A percentile compares a stretch with the other conserved stretches of the same genome.
These are phyloP conservation scores for Leptothorax acervorum DNA, from an alignment of 2,888 invertebrate species.

Conservation along the genomic window DNA sequence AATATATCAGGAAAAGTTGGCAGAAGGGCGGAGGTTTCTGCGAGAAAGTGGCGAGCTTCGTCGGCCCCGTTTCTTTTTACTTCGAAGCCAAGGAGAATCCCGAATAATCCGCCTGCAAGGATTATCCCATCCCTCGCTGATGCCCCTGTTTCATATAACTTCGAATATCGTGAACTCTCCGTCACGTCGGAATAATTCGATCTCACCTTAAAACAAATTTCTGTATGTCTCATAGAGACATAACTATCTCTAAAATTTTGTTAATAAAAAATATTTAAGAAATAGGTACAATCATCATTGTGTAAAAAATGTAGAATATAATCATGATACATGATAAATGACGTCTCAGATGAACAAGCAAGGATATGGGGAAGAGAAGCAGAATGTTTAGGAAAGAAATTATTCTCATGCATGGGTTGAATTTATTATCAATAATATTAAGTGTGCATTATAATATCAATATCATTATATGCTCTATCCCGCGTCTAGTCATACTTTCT, in stretches of 20 bases:
- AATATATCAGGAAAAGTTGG: slow-evolving; percentile 80
- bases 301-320: neutral
- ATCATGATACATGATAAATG: neutral
- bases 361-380: neutral
- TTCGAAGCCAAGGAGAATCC: slow-evolving; percentile 81
- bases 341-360: neutral
- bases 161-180: slow-evolving; percentile 73
- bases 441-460: neutral
- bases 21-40: slow-evolving; percentile 77
- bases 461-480: neutral
- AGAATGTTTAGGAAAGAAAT: neutral
- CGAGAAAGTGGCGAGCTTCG: slow-evolving; percentile 76
- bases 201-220: slow-evolving; percentile 53
- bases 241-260: neutral
- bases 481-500: neutral
- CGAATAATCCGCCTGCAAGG: slow-evolving; percentile 83
- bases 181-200: slow-evolving; percentile 59
- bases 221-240: neutral
- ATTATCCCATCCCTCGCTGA: slow-evolving; percentile 80
- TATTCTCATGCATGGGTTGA: neutral
- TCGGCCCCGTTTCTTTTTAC: slow-evolving; percentile 74
- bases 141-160: slow-evolving; percentile 77
- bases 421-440: neutral
- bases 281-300: neutral
- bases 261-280: neutral